These are phyloP conservation scores for Odocoileus virginianus DNA, from an alignment of 2,113 vertebrate species.

Conservation along the genomic window DNA sequence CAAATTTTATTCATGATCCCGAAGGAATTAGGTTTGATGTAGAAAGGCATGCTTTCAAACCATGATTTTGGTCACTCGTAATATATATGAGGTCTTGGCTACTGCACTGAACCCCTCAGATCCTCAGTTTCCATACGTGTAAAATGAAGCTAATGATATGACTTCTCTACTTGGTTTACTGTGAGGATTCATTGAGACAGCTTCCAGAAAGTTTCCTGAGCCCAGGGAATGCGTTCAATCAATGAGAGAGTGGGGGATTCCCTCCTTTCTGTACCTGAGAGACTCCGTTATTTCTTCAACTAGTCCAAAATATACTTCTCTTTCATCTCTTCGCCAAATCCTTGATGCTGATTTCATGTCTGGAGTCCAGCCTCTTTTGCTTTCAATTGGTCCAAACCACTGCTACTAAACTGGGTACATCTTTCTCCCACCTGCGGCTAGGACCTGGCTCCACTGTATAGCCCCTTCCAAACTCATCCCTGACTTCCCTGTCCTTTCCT, in stretches of 20 bases:
- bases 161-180: not conserved
- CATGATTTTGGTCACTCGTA: not conserved
- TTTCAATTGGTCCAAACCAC: not conserved
- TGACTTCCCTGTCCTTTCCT: not conserved
- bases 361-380: not conserved
- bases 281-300: not conserved
- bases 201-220: not conserved
- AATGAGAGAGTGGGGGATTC: not conserved
- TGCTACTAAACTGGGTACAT: not conserved
- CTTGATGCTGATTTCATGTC: slow-evolving; percentile 14
- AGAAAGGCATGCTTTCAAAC: not conserved
- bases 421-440: not conserved
- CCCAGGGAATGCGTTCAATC: not conserved
- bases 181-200: not conserved
- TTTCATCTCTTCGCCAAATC: slow-evolving; percentile 1
- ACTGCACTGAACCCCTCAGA: not conserved
- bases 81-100: not conserved
- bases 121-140: slow-evolving; percentile 5
- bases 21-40: not conserved
- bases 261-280: not conserved
- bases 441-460: not conserved
- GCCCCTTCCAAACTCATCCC: not conserved
- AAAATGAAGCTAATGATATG: not conserved
- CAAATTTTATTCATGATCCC: not conserved
- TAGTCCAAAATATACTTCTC: slow-evolving; percentile 1